Evolutionary conservation across 2,797 vertebrate species (phyloP).

Genomic region (Spinus pinus): DNA sequence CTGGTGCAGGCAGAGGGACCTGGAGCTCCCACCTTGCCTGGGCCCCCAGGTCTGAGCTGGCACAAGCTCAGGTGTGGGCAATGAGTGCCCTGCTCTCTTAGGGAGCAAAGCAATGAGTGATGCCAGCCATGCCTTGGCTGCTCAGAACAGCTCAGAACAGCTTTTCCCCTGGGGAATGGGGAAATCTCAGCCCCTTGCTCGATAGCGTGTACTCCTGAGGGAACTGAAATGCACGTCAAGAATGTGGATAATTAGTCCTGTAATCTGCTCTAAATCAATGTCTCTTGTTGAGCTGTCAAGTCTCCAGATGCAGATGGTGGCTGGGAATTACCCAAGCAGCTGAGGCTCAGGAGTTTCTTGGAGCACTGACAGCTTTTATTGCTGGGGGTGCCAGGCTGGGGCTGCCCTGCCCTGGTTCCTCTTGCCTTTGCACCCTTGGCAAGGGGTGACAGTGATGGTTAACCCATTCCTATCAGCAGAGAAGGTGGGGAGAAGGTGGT

Average conservation of each 20-base stretch:
- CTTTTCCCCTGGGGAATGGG: neutral
- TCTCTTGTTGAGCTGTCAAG: neutral
- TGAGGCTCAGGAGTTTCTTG: neutral
- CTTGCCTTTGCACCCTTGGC: fast-evolving
- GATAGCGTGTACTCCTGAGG: neutral
- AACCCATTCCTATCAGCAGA: fast-evolving
- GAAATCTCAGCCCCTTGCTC: neutral
- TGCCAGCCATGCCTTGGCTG: neutral
- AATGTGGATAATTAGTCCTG: constrained; percentile 2
- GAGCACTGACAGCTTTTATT: neutral
- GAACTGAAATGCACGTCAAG: neutral
- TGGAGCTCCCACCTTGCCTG: neutral
- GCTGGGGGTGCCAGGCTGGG: neutral
- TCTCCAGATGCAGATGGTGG: neutral
- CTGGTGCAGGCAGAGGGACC: neutral
- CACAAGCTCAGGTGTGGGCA: neutral
- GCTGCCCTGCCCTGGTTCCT: neutral
- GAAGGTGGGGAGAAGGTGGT: neutral
- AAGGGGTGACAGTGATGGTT: neutral
- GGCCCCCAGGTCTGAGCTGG: neutral
- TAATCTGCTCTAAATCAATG: constrained; percentile 18
- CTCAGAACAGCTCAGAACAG: neutral
- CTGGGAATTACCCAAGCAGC: neutral
- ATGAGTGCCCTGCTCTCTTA: neutral
- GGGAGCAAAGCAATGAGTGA: neutral